These are phyloP conservation scores for Metridium senile DNA, from an alignment of 92 coral and sea anemone species.

Conservation along the genomic window DNA sequence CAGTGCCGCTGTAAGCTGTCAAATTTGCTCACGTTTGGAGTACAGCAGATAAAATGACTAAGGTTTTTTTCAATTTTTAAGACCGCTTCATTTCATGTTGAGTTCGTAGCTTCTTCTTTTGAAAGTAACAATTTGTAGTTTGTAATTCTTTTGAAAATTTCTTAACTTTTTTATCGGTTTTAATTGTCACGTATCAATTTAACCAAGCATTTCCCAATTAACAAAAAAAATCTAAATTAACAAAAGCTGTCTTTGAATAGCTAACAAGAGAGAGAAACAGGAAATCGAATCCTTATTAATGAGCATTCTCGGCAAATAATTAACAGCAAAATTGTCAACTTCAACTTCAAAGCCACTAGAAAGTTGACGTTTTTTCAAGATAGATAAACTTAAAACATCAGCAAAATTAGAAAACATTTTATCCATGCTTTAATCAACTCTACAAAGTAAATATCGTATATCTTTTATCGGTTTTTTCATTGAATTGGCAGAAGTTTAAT, in stretches of 20 bases:
- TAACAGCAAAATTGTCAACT: constrained; percentile 23
- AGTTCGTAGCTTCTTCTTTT: no score
- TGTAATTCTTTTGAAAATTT: constrained; percentile 7
- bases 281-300: constrained; percentile 27
- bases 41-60: neutral
- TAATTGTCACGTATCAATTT: constrained; percentile 18
- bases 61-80: neutral
- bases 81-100: no score
- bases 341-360: neutral
- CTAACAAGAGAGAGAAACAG: constrained; percentile 26
- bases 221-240: constrained; percentile 37
- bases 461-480: constrained; percentile 5
- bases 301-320: constrained; percentile 25
- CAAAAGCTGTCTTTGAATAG: constrained; percentile 22
- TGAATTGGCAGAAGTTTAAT: constrained; percentile 5
- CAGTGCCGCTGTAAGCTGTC: constrained; percentile 1
- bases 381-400: constrained; percentile 7
- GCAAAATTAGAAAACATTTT: constrained; percentile 14
- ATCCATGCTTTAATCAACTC: constrained; percentile 1
- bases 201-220: constrained; percentile 25
- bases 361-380: constrained; percentile 14
- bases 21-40: constrained; percentile 4
- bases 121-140: no score
- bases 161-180: neutral
- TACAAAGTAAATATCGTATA: constrained; percentile 8